These are phyloP conservation scores for Petrocephalus microphthalmus DNA, from an alignment of 2,113 vertebrate species.

Conservation along the genomic window DNA sequence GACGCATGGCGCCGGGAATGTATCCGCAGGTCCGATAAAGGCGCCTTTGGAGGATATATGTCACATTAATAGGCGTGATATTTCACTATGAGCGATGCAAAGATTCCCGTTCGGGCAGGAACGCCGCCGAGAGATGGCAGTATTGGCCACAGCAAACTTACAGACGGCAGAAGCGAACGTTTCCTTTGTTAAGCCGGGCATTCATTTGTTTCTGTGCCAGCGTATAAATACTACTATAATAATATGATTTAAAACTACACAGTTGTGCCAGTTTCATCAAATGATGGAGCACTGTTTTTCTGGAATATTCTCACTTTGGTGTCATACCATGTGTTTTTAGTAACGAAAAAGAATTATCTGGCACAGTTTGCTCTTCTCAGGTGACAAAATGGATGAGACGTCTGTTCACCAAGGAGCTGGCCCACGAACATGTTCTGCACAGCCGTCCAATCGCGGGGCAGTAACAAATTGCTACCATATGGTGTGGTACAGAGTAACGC, in stretches of 20 bases:
- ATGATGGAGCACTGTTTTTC: not conserved
- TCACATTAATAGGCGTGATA: slow-evolving; percentile 16
- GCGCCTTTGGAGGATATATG: slow-evolving; percentile 3
- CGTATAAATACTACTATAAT: not conserved
- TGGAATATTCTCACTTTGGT: not conserved
- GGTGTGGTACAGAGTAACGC: not conserved
- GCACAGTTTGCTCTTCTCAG: not conserved
- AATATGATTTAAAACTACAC: not conserved
- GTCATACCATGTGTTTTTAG: not conserved
- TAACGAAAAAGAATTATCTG: not conserved
- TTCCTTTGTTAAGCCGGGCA: not conserved
- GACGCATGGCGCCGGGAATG: not conserved
- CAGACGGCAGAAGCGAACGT: not conserved
- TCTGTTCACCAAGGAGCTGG: not conserved
- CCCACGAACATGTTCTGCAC: not conserved
- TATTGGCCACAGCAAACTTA: slow-evolving; percentile 6
- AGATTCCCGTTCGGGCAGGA: not conserved
- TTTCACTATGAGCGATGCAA: slow-evolving; percentile 1
- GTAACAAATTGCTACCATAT: not conserved
- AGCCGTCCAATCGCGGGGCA: not conserved
- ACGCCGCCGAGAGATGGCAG: slow-evolving; percentile 32
- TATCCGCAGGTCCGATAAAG: not conserved
- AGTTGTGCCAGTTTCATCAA: not conserved
- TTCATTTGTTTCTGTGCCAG: not conserved
- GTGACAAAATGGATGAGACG: not conserved